Evolutionary conservation across 2,797 vertebrate species (phyloP).

Genomic region (Acrossocheilus fasciatus): DNA sequence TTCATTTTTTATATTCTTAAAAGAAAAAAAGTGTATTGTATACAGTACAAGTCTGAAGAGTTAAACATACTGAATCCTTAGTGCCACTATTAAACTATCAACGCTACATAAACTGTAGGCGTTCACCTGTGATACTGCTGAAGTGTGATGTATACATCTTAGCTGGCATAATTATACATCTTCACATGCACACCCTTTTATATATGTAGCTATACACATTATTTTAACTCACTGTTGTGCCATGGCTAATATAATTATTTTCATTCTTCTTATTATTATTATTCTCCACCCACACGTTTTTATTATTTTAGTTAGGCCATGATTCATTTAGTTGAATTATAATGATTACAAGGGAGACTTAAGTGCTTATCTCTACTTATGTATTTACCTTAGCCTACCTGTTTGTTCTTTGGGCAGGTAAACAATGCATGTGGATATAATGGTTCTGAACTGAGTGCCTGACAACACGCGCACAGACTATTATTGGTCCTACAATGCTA

Average conservation of each 20-base stretch:
- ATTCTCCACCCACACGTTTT: not conserved
- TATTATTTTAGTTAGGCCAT: not conserved
- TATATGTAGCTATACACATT: not conserved
- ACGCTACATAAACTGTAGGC: not conserved
- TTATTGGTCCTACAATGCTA: not conserved
- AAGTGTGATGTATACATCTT: not conserved
- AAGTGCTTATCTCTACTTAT: not conserved
- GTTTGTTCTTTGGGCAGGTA: not conserved
- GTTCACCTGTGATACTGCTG: not conserved
- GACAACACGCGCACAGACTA: conserved; percentile 1
- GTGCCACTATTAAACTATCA: not conserved
- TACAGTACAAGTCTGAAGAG: not conserved
- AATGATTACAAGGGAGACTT: not conserved
- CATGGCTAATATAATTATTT: not conserved
- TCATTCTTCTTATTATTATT: not conserved
- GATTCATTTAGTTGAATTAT: conserved; percentile 6
- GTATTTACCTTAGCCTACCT: not conserved
- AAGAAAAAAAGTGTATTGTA: not conserved
- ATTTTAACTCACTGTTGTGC: not conserved
- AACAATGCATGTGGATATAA: not conserved
- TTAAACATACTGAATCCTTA: not conserved
- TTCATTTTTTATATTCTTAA: not conserved
- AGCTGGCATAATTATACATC: not conserved
- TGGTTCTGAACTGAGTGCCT: not conserved
- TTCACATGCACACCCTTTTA: not conserved